Evolutionary conservation across 2,888 invertebrate species (phyloP).

Genomic region (Chrysolina oricalcia): DNA sequence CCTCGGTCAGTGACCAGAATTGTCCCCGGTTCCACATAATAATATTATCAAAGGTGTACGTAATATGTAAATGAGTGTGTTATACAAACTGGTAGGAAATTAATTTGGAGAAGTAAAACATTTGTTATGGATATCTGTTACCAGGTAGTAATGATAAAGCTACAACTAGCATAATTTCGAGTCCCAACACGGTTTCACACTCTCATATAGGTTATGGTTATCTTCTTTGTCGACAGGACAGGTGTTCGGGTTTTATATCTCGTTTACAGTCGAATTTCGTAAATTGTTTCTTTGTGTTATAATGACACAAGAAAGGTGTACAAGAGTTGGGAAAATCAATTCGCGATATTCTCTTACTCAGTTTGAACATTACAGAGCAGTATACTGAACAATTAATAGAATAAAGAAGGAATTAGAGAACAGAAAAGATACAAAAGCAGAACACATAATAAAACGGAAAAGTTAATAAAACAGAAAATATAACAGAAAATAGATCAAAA

Average conservation of each 20-base stretch:
- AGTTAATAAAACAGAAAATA: too few species aligned
- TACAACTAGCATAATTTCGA: constrained; percentile 19
- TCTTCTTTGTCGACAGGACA: constrained; percentile 9
- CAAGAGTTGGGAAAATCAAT: too few species aligned
- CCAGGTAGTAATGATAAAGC: constrained; percentile 40
- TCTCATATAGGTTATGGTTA: constrained; percentile 11
- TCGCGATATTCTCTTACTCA: too few species aligned
- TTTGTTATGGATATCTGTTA: constrained; percentile 43
- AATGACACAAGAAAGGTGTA: too few species aligned
- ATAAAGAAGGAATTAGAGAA: too few species aligned
- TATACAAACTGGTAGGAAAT: constrained; percentile 25
- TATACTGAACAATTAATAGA: too few species aligned
- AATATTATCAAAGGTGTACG: not conserved
- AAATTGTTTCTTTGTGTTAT: too few species aligned
- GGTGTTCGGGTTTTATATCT: not conserved
- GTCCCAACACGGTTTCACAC: constrained; percentile 22
- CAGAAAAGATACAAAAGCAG: too few species aligned
- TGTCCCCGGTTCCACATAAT: not conserved
- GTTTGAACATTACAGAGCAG: too few species aligned
- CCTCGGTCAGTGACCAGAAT: not conserved
- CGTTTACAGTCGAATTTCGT: too few species aligned
- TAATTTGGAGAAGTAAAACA: constrained; percentile 43
- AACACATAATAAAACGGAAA: too few species aligned
- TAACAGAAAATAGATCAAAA: too few species aligned
- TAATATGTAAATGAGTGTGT: not conserved